A percentile compares a stretch with the other conserved stretches of the same genome.
Evolutionary conservation across 2,888 invertebrate genomes (phyloP).

Genomic region (Syritta pipiens): DNA sequence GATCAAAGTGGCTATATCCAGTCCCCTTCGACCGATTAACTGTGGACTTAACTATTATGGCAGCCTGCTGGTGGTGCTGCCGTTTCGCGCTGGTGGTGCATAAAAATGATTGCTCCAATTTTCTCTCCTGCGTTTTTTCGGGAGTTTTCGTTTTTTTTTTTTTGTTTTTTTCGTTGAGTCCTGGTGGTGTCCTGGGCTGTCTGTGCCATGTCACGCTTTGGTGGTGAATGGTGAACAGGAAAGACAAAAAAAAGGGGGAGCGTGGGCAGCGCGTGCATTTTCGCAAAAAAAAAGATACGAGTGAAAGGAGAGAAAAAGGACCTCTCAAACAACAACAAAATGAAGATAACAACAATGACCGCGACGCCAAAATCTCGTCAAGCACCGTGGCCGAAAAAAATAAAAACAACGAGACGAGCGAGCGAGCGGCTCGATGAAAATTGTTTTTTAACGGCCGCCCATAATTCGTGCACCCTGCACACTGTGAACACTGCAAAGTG

Average conservation of each 20-base stretch:
- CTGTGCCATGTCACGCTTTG: constrained; percentile 52
- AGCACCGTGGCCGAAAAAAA: constrained; percentile 23
- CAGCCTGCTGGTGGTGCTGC: constrained; percentile 66
- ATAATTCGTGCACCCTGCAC: constrained; percentile 61
- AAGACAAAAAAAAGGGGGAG: constrained; percentile 48
- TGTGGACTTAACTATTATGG: constrained; percentile 69
- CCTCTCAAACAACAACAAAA: constrained; percentile 40
- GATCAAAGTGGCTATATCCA: constrained; percentile 3
- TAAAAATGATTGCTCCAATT: constrained; percentile 69
- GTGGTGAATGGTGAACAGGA: constrained; percentile 49
- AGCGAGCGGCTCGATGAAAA: constrained; percentile 48
- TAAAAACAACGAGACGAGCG: neutral
- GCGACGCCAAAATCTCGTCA: constrained; percentile 67
- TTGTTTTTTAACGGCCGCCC: constrained; percentile 67
- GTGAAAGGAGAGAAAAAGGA: constrained; percentile 33
- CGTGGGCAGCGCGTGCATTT: constrained; percentile 54
- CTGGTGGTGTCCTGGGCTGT: constrained; percentile 48
- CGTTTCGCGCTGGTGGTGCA: constrained; percentile 69
- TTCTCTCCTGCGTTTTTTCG: constrained; percentile 27
- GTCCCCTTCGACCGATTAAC: constrained; percentile 64
- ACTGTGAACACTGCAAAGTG: constrained; percentile 58
- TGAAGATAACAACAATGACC: constrained; percentile 63
- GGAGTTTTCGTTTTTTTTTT: neutral
- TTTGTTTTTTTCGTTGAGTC: constrained; percentile 20
- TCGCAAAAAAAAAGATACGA: too few relatives aligned